phyloP scores from a whole-genome alignment of 1,140 invertebrate genomes.

The Teleogryllus occipitalis region DNA sequence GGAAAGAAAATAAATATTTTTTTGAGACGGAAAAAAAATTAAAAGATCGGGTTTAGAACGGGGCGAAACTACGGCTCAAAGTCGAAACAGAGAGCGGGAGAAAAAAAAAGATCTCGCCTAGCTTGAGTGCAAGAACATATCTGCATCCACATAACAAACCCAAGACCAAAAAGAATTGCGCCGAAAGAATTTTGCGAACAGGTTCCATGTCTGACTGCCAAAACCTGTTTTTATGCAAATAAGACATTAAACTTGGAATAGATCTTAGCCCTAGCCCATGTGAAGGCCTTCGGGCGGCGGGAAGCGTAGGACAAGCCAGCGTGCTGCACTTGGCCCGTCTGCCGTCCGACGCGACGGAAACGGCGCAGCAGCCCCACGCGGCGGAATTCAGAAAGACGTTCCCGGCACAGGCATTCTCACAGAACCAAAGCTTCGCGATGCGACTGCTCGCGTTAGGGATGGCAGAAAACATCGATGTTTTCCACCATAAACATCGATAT shows the following conservation, averaged over 20 bases:
- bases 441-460: too few relatives aligned
- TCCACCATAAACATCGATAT: too few relatives aligned
- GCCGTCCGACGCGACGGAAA: too few relatives aligned
- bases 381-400: too few relatives aligned
- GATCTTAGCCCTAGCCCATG: not conserved
- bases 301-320: too few relatives aligned
- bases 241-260: slow-evolving; percentile 5
- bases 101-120: not conserved
- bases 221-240: slow-evolving; percentile 5
- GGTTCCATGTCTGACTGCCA: not conserved
- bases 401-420: too few relatives aligned
- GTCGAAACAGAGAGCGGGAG: not conserved
- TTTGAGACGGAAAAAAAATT: not conserved
- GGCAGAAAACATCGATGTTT: too few relatives aligned
- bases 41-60: not conserved
- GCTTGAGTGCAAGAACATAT: slow-evolving; percentile 1
- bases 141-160: not conserved
- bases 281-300: not conserved
- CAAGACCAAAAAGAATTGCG: not conserved
- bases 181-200: slow-evolving; percentile 1
- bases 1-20: not conserved
- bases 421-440: too few relatives aligned
- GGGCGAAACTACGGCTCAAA: not conserved
- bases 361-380: too few relatives aligned
- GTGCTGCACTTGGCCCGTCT: too few relatives aligned